These are phyloP conservation scores for Nymphicus hollandicus DNA, from an alignment of 2,113 vertebrate species.

Conservation along the genomic window DNA sequence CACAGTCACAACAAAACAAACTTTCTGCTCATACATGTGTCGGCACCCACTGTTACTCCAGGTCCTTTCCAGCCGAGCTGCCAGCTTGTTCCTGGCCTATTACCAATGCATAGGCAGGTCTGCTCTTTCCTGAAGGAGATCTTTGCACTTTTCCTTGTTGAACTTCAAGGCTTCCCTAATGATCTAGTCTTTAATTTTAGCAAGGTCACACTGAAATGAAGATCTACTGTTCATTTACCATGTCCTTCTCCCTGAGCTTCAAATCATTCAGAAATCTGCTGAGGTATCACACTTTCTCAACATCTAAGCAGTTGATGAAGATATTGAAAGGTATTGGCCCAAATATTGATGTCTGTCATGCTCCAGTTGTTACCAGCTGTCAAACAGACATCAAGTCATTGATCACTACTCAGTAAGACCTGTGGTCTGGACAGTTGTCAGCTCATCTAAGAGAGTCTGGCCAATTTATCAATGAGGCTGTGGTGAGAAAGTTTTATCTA, in stretches of 20 bases:
- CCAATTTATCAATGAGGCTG: not conserved
- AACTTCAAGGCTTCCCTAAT: not conserved
- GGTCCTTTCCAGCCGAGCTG: not conserved
- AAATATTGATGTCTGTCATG: constrained; percentile 9
- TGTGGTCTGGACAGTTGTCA: not conserved
- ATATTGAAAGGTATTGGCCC: constrained; percentile 11
- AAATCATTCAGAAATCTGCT: not conserved
- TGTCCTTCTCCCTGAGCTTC: not conserved
- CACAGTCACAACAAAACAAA: not conserved
- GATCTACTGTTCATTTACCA: not conserved
- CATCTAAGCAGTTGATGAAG: not conserved
- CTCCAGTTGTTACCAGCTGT: not conserved
- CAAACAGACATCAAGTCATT: not conserved
- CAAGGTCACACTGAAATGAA: not conserved
- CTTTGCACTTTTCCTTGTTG: not conserved
- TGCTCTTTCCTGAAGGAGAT: not conserved
- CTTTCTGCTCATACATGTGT: rapidly evolving
- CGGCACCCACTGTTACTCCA: not conserved
- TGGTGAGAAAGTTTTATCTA: not conserved
- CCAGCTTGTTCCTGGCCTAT: not conserved
- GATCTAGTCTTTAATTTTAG: not conserved
- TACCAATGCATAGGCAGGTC: not conserved
- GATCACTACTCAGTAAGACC: not conserved
- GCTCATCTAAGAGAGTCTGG: not conserved
- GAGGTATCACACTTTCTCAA: not conserved